Base-by-base conservation (phyloP, 1,140 invertebrate genomes). In the Drosophila triauraria region DNA sequence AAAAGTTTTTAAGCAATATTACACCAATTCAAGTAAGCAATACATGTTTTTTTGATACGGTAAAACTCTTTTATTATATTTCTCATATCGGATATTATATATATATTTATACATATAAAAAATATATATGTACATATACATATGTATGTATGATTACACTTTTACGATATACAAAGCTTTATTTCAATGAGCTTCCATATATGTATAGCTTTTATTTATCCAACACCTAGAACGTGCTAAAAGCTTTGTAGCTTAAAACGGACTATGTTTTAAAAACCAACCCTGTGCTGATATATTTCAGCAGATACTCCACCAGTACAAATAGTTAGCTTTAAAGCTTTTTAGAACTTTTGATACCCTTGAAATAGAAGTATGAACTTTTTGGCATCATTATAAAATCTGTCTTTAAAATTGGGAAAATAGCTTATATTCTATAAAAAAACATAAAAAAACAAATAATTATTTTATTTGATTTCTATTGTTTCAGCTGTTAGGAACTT, bases 1-100 rank as follows among this genome's bases (percentile, higher is more conserved):
- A 20, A 48, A 57, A 48, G 54, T 70, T 30, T 35, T 48, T 12
- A 42, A 27, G 38, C 51, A 42, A 67, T 70, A 23, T 17, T 54
- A 20, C 20, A 20, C 8, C 12, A 17, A 68, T 54, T 50, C 2
- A 15, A 43, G 8, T 6, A 23, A 8, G 12, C 9, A n/a, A 38
- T 30, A n/a, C 7, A 6, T 17, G 1, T 10, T 1, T 32, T 7
- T 2, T 13, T 50, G 2, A 30, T 17, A 4, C 1, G 2, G 5
- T 12, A 3, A 5, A 30, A n/a, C 10, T 53, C 9, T 13, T 3
- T 12, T 20, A 35, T 17, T 3, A 7, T 2, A 17, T 12, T 32
- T 32, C 0, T 7, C 1, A 30, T 30, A 30, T 30, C 4, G 4
- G 30, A 30, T 30, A 30, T 30, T 30, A 30, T 20, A 30, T 30